phyloP scores from a whole-genome alignment of 2,888 invertebrate species.

The Parnassius apollo region DNA sequence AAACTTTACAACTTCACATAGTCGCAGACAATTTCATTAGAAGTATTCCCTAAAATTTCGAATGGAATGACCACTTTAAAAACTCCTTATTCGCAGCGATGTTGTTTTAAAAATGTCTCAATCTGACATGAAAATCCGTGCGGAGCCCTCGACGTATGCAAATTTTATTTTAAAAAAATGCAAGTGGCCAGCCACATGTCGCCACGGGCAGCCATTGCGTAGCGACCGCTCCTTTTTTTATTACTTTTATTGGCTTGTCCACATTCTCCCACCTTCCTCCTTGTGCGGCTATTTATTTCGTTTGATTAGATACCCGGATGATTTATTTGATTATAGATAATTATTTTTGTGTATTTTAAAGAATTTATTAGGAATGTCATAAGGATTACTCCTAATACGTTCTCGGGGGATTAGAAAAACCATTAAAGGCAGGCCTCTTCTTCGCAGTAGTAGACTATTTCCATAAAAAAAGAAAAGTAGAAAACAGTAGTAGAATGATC shows the following conservation, averaged over 20 bases:
- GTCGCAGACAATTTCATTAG: conserved; percentile 59
- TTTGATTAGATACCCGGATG: conserved; percentile 4
- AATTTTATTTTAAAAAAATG: conserved; percentile 77
- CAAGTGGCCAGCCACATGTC: conserved; percentile 73
- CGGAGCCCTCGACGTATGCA: conserved; percentile 66
- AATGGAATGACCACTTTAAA: conserved; percentile 40
- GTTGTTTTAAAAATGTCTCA: conserved; percentile 44
- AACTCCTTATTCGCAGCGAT: conserved; percentile 40
- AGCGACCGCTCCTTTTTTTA: conserved; percentile 37
- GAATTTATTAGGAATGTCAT: no score
- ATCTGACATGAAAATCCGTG: conserved; percentile 30
- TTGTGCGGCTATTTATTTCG: conserved; percentile 4
- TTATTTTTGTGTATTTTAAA: no score
- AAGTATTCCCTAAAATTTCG: conserved; percentile 36
- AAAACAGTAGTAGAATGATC: no score
- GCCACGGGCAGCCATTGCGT: conserved; percentile 36
- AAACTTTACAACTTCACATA: conserved; percentile 29
- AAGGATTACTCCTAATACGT: no score
- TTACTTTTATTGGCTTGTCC: conserved; percentile 41
- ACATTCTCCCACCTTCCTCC: conserved; percentile 41
- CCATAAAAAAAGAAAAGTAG: no score
- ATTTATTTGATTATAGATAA: no score
- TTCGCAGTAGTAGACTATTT: no score
- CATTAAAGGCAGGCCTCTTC: no score
- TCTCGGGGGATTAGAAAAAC: no score